Percentiles rank a stretch among this genome's conserved stretches.
Conservation (phyloP, 1,140 invertebrate species). For the Monochamus saltuarius region DNA sequence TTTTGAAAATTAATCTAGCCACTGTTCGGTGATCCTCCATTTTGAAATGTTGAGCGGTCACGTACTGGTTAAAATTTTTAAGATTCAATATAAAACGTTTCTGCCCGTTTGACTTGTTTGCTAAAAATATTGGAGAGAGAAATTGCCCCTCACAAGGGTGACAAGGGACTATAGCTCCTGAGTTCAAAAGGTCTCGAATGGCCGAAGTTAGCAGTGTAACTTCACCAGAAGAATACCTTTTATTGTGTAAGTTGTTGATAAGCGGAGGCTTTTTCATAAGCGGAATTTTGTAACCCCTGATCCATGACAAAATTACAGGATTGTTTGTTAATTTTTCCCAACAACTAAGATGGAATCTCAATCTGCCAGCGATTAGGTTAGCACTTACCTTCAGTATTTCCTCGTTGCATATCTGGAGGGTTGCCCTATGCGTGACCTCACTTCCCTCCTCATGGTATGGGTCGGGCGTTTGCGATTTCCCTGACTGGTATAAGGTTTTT, state of each 20-base stretch:
- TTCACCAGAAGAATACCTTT: not conserved
- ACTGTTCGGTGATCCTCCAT: slow-evolving; percentile 35
- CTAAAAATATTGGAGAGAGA: slow-evolving; percentile 26
- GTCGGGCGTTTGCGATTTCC: slow-evolving; percentile 3
- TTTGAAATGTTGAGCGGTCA: slow-evolving; percentile 36
- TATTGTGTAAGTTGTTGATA: not conserved
- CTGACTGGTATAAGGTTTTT: not conserved
- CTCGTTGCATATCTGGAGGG: not conserved
- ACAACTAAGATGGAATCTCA: not conserved
- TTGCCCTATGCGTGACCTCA: too few relatives aligned
- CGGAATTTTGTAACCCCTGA: slow-evolving; percentile 2
- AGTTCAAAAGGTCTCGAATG: not conserved
- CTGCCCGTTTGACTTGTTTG: slow-evolving; percentile 28
- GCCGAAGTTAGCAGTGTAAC: not conserved
- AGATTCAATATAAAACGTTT: slow-evolving; percentile 38
- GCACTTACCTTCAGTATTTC: too few relatives aligned
- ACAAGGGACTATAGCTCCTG: slow-evolving; percentile 6
- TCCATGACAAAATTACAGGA: slow-evolving; percentile 3
- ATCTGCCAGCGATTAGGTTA: slow-evolving; percentile 1
- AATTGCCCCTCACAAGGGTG: slow-evolving; percentile 25
- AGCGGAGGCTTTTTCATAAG: not conserved
- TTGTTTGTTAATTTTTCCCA: slow-evolving; percentile 8
- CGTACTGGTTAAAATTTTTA: slow-evolving; percentile 35
- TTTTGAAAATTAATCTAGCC: slow-evolving; percentile 27
- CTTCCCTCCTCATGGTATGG: not conserved